phyloP scores from a whole-genome alignment of 2,888 invertebrate species.

The Cheilosia soror region DNA sequence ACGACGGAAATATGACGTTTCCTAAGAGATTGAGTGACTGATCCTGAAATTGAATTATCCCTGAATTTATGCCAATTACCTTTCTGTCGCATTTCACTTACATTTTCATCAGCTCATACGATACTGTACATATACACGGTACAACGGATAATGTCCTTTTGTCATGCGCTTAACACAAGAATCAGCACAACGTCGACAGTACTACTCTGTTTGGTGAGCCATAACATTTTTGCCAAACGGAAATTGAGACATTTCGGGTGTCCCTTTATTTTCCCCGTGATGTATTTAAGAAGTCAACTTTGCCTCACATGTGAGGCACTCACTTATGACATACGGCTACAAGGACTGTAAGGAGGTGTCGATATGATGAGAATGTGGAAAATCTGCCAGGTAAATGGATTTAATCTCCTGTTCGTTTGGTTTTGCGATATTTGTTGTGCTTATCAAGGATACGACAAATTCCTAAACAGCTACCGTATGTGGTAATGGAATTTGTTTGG shows the following conservation, averaged over 20 bases:
- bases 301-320: slow-evolving; percentile 14
- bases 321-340: slow-evolving; percentile 5
- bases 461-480: slow-evolving; percentile 66
- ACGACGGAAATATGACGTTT: slow-evolving; percentile 73
- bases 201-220: slow-evolving; percentile 11
- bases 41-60: slow-evolving; percentile 75
- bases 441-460: slow-evolving; percentile 43
- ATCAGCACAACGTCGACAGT: slow-evolving; percentile 6
- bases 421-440: slow-evolving; percentile 49
- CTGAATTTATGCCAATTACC: slow-evolving; percentile 75
- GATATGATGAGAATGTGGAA: slow-evolving; percentile 45
- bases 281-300: slow-evolving; percentile 67
- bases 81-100: slow-evolving; percentile 66
- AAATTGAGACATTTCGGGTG: slow-evolving; percentile 61
- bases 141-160: slow-evolving; percentile 69
- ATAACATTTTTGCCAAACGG: slow-evolving; percentile 54
- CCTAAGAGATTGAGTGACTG: slow-evolving; percentile 75
- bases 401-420: slow-evolving; percentile 69
- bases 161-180: slow-evolving; percentile 70
- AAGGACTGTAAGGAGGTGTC: slow-evolving; percentile 36
- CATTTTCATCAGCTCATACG: slow-evolving; percentile 42
- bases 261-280: slow-evolving; percentile 18
- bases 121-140: slow-evolving; percentile 37
- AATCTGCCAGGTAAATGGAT: slow-evolving; percentile 71
- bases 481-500: slow-evolving; percentile 69